phyloP scores from a whole-genome alignment of 2,797 vertebrate species.

The Bufotes viridis region DNA sequence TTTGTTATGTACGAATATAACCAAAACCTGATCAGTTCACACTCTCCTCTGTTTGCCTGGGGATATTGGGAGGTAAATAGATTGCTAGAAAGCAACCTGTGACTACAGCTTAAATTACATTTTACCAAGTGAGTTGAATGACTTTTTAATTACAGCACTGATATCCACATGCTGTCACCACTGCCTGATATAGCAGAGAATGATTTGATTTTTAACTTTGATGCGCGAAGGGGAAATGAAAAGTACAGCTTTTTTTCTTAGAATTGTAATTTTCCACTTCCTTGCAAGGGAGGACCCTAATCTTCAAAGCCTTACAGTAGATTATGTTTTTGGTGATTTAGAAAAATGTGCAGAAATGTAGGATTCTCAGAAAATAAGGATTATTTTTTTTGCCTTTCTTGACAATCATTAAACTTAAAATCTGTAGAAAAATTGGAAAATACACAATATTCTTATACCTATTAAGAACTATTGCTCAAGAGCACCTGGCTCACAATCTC shows the following conservation, averaged over 20 bases:
- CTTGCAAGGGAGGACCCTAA: slow-evolving; percentile 61
- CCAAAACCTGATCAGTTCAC: slow-evolving; percentile 80
- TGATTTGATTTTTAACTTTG: slow-evolving; percentile 79
- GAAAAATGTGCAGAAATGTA: slow-evolving; percentile 56
- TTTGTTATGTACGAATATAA: slow-evolving; percentile 78
- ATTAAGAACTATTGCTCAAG: neutral
- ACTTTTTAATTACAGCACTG: slow-evolving; percentile 81
- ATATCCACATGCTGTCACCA: slow-evolving; percentile 76
- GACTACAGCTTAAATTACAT: slow-evolving; percentile 80
- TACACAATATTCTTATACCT: neutral
- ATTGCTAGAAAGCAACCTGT: slow-evolving; percentile 78
- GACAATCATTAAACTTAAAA: slow-evolving; percentile 21
- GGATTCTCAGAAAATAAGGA: slow-evolving; percentile 25
- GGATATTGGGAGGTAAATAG: slow-evolving; percentile 79
- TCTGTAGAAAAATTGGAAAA: neutral
- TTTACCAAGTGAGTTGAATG: slow-evolving; percentile 78
- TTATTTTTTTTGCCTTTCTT: slow-evolving; percentile 11
- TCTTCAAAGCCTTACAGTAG: slow-evolving; percentile 61
- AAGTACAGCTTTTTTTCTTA: slow-evolving; percentile 67
- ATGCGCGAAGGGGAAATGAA: slow-evolving; percentile 70
- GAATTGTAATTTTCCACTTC: slow-evolving; percentile 63
- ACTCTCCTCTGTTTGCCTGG: slow-evolving; percentile 75
- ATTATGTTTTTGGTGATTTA: slow-evolving; percentile 50
- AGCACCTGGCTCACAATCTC: too few species aligned
- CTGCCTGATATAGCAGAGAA: slow-evolving; percentile 76